Percentiles rank a stretch among this genome's conserved stretches.
Evolutionary conservation across 2,797 vertebrate species (phyloP).

Genomic region (Octomys mimax): DNA sequence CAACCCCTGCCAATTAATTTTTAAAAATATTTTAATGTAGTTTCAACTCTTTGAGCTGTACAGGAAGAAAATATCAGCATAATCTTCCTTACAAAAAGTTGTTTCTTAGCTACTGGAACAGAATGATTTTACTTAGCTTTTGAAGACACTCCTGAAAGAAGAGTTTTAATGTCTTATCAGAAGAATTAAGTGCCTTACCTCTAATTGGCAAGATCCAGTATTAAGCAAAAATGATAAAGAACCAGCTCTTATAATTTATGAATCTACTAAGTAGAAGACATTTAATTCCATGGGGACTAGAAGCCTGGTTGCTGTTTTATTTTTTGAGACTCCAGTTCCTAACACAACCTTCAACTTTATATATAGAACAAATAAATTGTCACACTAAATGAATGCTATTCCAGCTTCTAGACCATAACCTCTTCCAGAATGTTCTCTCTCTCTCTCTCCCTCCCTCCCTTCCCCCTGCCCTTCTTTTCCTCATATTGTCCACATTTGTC

Average conservation of each 20-base stretch:
- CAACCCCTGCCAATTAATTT: neutral
- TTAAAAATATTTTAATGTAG: neutral
- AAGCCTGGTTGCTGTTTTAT: neutral
- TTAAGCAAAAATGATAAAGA: conserved; percentile 33
- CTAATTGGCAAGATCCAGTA: neutral
- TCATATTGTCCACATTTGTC: neutral
- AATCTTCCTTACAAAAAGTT: conserved; percentile 34
- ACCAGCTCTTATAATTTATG: neutral
- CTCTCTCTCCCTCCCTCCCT: no score
- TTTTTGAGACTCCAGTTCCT: neutral
- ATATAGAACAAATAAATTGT: neutral
- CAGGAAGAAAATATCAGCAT: neutral
- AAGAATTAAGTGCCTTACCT: conserved; percentile 17
- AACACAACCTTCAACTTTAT: conserved; percentile 3
- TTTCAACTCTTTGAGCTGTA: conserved; percentile 8
- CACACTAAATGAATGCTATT: neutral
- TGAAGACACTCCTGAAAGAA: neutral
- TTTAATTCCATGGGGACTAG: neutral
- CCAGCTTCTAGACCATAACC: neutral
- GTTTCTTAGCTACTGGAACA: neutral
- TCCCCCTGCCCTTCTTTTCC: neutral
- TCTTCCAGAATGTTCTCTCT: neutral
- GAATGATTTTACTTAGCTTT: conserved; percentile 4
- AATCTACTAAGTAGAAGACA: neutral
- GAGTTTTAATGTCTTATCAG: neutral